Conservation (phyloP, 1,140 invertebrate species). For the Daktulosphaira vitifoliae region DNA sequence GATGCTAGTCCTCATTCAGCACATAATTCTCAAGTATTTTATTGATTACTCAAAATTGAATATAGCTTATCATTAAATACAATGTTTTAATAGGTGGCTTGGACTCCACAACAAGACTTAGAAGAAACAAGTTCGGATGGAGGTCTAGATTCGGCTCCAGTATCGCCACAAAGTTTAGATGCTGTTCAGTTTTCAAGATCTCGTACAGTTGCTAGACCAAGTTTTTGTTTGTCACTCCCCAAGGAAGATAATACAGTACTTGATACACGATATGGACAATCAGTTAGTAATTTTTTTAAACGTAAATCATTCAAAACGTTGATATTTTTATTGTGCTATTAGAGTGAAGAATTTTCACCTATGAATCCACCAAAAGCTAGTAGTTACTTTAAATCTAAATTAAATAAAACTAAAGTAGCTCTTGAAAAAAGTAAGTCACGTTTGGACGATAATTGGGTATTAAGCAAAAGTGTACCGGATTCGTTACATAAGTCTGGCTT, state of each 20-base stretch:
- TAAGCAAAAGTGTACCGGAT: slow-evolving; percentile 68
- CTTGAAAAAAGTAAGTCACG: slow-evolving; percentile 22
- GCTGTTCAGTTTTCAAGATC: slow-evolving; percentile 50
- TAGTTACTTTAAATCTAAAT: slow-evolving; percentile 50
- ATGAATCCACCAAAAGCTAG: slow-evolving; percentile 45
- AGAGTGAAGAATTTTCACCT: slow-evolving; percentile 23
- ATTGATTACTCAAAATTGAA: no score
- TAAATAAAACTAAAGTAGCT: slow-evolving; percentile 35
- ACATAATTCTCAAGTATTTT: slow-evolving; percentile 40
- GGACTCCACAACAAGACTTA: slow-evolving; percentile 76
- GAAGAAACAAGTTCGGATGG: slow-evolving; percentile 59
- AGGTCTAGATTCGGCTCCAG: slow-evolving; percentile 45
- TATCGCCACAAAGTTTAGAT: slow-evolving; percentile 38
- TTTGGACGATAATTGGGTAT: slow-evolving; percentile 60
- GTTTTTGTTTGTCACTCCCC: slow-evolving; percentile 62
- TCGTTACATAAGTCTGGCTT: slow-evolving; percentile 48
- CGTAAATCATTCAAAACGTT: no score
- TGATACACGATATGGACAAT: slow-evolving; percentile 23
- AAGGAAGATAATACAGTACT: slow-evolving; percentile 47
- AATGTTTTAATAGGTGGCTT: slow-evolving; percentile 44
- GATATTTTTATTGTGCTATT: neutral
- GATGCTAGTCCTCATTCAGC: slow-evolving; percentile 50
- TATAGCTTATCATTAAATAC: neutral
- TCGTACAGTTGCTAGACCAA: slow-evolving; percentile 40
- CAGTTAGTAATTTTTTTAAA: neutral